phyloP scores from a whole-genome alignment of 2,888 invertebrate species.

The Caenorhabditis macrosperma region DNA sequence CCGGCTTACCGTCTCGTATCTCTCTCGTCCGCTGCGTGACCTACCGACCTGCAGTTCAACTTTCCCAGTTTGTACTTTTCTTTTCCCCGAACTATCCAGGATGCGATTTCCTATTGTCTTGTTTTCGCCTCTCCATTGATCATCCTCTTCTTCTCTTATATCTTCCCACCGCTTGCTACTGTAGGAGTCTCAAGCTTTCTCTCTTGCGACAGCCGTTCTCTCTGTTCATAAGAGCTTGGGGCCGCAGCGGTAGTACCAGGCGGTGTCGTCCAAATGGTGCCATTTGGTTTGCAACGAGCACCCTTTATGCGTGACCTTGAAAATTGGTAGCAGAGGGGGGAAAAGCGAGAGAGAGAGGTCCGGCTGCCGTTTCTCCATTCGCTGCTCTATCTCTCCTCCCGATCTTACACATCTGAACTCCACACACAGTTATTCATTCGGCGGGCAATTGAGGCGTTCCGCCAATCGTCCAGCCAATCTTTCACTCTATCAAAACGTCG shows the following conservation, averaged over 20 bases:
- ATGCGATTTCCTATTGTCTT: constrained; percentile 26
- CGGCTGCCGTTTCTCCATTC: constrained; percentile 1
- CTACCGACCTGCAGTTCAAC: constrained; percentile 40
- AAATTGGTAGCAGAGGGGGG: constrained; percentile 14
- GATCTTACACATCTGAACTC: not conserved
- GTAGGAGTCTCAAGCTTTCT: not conserved
- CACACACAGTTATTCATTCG: no score
- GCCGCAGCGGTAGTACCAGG: constrained; percentile 13
- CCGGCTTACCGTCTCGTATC: constrained; percentile 48
- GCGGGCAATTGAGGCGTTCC: no score
- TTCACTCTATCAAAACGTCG: no score
- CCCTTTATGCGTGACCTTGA: constrained; percentile 32
- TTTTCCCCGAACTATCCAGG: not conserved
- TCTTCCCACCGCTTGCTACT: not conserved
- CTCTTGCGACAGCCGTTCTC: constrained; percentile 10
- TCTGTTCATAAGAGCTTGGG: not conserved
- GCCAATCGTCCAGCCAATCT: no score
- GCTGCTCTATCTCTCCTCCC: not conserved
- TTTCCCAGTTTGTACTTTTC: constrained; percentile 46
- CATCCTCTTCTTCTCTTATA: not conserved
- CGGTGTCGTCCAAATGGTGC: constrained; percentile 42
- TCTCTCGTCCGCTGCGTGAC: constrained; percentile 29
- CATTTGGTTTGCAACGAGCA: constrained; percentile 38
- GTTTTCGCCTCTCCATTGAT: constrained; percentile 2
- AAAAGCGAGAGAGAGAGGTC: not conserved